Conservation (phyloP, 2,888 invertebrate genomes). For the Malthinus seriepunctatus region DNA sequence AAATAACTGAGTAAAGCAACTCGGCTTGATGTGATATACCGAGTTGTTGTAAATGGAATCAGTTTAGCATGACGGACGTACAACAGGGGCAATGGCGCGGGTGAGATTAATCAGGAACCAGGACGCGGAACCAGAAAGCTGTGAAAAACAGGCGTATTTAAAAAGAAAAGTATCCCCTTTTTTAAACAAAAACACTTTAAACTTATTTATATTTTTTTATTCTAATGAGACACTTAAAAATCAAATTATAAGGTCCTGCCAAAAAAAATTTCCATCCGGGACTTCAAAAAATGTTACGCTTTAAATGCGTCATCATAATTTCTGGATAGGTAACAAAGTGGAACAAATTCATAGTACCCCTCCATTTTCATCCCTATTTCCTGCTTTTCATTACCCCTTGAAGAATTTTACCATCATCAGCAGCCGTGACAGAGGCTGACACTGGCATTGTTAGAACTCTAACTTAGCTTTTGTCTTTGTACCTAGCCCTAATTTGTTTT, state of each 20-base stretch:
- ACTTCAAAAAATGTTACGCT: constrained; percentile 1
- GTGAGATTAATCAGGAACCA: constrained; percentile 56
- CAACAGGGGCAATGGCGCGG: constrained; percentile 56
- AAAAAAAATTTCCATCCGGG: too few relatives aligned
- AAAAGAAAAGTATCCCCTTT: constrained; percentile 7
- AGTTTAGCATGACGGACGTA: constrained; percentile 46
- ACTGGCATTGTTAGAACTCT: constrained; percentile 45
- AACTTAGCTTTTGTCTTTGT: constrained; percentile 45
- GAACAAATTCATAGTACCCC: constrained; percentile 36
- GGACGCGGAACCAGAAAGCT: constrained; percentile 29
- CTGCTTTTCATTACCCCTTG: constrained; percentile 27
- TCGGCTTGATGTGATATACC: constrained; percentile 48
- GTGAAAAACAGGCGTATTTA: constrained; percentile 11
- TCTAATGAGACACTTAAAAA: too few relatives aligned
- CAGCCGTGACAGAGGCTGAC: constrained; percentile 45
- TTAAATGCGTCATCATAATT: constrained; percentile 30
- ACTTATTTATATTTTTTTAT: too few relatives aligned
- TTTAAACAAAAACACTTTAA: too few relatives aligned
- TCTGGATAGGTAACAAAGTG: constrained; percentile 40
- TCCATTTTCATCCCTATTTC: constrained; percentile 35
- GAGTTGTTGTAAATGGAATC: constrained; percentile 47
- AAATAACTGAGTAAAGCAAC: constrained; percentile 40
- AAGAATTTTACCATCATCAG: constrained; percentile 35
- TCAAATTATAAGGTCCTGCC: too few relatives aligned
- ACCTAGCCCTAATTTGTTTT: constrained; percentile 46